Base-by-base conservation (phyloP, 2,888 invertebrate species). In the Yponomeuta cagnagella region DNA sequence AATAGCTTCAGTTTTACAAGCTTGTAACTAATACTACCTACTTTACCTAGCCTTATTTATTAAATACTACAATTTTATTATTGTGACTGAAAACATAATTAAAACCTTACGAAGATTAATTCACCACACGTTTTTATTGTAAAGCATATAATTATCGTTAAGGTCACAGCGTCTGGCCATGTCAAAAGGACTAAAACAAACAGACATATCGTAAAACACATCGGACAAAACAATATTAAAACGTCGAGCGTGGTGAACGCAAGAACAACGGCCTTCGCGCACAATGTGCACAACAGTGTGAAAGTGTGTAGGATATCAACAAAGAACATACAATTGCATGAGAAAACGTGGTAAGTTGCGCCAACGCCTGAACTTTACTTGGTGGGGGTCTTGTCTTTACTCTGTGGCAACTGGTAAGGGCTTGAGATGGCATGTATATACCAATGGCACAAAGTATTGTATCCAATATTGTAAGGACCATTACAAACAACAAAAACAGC, bases 291-390 rank as follows among this genome's bases (percentile, higher is more conserved):
- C 52, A 58, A 15, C 52, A 10, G 63, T 31, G 63, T 63, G 70
- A 70, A 70, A 70, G 70, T 70, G 23, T 37, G 52, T 30, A 52
- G 9, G 52, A 48, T 67, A 8, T 48, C 68, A 70, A 70, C 70
- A 70, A 70, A 70, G 70, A 70, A 70, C 70, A 70, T 37, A 30
- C 12, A 68, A 52, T 52, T 23, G 63, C 63, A 63, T 63, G 70
- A 63, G 70, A 70, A 70, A 70, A 70, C 63, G n/a, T 5, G n/a
- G 23, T 48, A 33, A 70, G 30, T 69, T 69, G 69, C 69, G 52
- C 33, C 52, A 69, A 58, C 58, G 58, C 31, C 43, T 43, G 43
- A 43, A 43, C 43, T 43, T 43, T 43, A 43, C 43, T 43, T 43
- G 43, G 43, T 43, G 6, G 9, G 9, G 43, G 43, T 43, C 43